A percentile compares a stretch with the other conserved stretches of the same genome.
Evolutionary conservation across 2,888 invertebrate genomes (phyloP).

Genomic region (Ctena decussata): DNA sequence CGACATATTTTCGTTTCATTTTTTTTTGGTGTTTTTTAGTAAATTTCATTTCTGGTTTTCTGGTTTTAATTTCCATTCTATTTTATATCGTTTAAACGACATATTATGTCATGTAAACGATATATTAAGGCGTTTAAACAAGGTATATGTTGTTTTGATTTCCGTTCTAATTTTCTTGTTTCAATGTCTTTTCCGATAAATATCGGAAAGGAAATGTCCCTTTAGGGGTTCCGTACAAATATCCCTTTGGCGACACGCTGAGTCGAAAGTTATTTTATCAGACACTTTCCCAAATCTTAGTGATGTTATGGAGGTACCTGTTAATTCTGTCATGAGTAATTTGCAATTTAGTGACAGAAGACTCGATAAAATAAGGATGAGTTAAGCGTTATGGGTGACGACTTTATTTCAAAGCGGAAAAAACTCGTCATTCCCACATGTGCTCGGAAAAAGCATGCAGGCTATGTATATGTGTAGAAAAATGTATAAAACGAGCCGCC

Average conservation of each 20-base stretch:
- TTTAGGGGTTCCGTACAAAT: no score
- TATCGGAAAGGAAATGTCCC: not conserved
- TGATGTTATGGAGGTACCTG: slow-evolving; percentile 18
- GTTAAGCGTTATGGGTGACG: slow-evolving; percentile 23
- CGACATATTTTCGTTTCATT: no score
- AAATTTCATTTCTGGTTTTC: no score
- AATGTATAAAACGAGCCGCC: slow-evolving; percentile 44
- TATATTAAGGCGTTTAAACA: no score
- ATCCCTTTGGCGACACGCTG: slow-evolving; percentile 6
- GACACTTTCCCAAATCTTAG: not conserved
- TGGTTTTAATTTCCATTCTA: no score
- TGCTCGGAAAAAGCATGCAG: slow-evolving; percentile 48
- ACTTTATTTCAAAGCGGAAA: slow-evolving; percentile 35
- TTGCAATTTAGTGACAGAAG: slow-evolving; percentile 20
- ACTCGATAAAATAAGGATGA: slow-evolving; percentile 37
- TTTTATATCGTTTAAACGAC: no score
- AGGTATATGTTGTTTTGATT: no score
- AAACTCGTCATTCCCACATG: slow-evolving; percentile 50
- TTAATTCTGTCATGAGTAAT: slow-evolving; percentile 12
- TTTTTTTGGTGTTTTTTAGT: no score
- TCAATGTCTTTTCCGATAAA: not conserved
- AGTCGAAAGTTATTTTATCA: not conserved
- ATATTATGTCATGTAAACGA: no score
- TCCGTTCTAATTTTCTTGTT: no score
- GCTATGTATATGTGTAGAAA: slow-evolving; percentile 55